Conservation (phyloP, 2,888 invertebrate species). For the Phlogophora meticulosa region DNA sequence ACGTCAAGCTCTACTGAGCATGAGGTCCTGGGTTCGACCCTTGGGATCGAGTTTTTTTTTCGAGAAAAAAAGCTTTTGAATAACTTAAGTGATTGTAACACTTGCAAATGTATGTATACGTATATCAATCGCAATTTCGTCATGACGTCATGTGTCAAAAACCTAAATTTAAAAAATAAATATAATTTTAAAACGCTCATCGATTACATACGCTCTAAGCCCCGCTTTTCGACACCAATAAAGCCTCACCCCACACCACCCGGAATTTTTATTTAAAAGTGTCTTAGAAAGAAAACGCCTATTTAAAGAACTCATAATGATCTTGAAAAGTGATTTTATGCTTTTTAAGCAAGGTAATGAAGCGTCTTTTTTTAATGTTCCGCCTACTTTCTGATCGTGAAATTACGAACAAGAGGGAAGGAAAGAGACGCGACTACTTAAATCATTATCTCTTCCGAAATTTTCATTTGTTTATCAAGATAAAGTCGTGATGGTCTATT, state of each 20-base stretch:
- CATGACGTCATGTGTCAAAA: no score
- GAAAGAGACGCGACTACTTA: conserved; percentile 20
- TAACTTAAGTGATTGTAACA: no score
- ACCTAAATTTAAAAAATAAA: no score
- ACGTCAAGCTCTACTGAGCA: no score
- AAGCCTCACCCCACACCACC: neutral
- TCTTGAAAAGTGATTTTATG: conserved; percentile 58
- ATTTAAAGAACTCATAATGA: conserved; percentile 51
- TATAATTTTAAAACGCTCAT: neutral
- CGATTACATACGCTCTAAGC: neutral
- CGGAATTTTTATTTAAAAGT: conserved; percentile 44
- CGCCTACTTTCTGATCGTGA: conserved; percentile 10
- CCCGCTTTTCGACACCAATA: neutral
- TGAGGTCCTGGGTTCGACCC: no score
- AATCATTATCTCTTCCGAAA: conserved; percentile 28
- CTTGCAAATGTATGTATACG: no score
- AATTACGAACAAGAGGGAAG: conserved; percentile 19
- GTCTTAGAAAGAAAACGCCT: conserved; percentile 43
- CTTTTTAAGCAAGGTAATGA: conserved; percentile 57
- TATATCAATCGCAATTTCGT: no score
- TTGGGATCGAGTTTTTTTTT: no score
- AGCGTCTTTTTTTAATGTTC: conserved; percentile 60
- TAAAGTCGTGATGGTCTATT: no score
- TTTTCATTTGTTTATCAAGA: conserved; percentile 23
- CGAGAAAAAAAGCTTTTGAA: no score